Base-by-base conservation (phyloP, 2,797 vertebrate genomes). In the Hozukius guyotensis region DNA sequence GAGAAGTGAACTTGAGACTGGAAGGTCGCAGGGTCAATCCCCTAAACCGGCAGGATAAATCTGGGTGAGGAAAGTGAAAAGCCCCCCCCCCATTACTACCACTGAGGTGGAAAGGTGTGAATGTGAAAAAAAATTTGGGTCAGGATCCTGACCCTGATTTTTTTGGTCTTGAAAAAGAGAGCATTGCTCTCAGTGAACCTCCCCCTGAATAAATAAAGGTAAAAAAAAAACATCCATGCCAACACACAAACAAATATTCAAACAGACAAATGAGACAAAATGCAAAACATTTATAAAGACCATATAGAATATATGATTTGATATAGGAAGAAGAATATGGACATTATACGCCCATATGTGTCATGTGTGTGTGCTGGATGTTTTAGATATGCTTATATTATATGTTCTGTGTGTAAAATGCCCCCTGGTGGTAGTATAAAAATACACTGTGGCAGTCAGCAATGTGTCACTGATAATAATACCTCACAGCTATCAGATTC, bases 11-110 rank as follows among this genome's bases (percentile, higher is more conserved):
- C 5, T 14, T 14, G 0, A 38, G 36, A 14, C 36, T 38, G 13
- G 2, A 14, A 38, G 12, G 13, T 6, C 0, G 5, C 12, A 6
- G 12, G 0, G 2, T 13, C 12, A 6, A 38, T 38, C 12, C 36
- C 36, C 12, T 38, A 12, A 38, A 38, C 5, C 0, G 2, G 13
- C 13, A 38, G 36, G 13, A 38, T 14, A 38, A 38, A 0, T 38
- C 36, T 14, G 12, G 2, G 12, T 38, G 12, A 6, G 12, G 12
- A 38, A 38, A 38, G 36, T 6, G 36, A 38, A 38, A 2, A 32
- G 8, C 31, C 8, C 12, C 34, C 34, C 10, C 11, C 11, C 0
- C 12, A 38, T 38, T 38, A 14, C 12, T 14, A 38, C 2, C 0
- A 38, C 36, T 38, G 36, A 38, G 36, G 11, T 36, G 12, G 36